Evolutionary conservation across 2,797 vertebrate genomes (phyloP), one percentile per base, ranked within the genome.

Genomic region (Paguma larvata): DNA sequence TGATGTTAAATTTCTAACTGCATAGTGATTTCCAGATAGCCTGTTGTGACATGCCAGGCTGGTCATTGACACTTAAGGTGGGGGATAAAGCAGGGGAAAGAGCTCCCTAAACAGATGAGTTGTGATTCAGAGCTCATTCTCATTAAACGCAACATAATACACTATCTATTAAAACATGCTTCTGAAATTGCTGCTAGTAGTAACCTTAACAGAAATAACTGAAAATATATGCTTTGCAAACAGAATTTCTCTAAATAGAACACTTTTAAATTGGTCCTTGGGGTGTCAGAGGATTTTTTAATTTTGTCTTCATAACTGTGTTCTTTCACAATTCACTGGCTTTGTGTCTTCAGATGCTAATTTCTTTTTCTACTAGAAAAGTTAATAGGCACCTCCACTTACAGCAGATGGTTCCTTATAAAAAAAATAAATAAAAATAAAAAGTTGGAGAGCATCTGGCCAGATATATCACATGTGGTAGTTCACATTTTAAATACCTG

Each of bases 371-470:
- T 95, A 79, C 96, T 95, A 6, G 93, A 89, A 98, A 98, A 96
- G 94, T 80, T 97, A 97, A 98, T 83, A 98, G 88, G 80, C 46
- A 91, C 85, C 96, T 97, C 79, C 48, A 86, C 89, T 94, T 89
- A 89, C 13, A 96, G 85, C 91, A 97, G 96, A 97, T 95, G 96
- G 95, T 53, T 97, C 89, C 68, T 95, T 95, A 94, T 70, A 13
- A 92, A 96, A 92, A 85, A 78, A 44, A 38, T 38, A 91, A 92
- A 91, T 85, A 94, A 93, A 94, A 96, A 96, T 95, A 95, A 98
- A 96, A 97, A 77, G 12, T 97, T 95, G 87, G 96, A 95, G 94
- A 97, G 96, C 98, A 98, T 98, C 98, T 99, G 98, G 97, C 95
- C 95, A 98, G 97, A 97, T 98, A 98, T 48, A 96, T 97, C 98